phyloP scores from a whole-genome alignment of 2,113 vertebrate species.

The Salvelinus sp. region DNA sequence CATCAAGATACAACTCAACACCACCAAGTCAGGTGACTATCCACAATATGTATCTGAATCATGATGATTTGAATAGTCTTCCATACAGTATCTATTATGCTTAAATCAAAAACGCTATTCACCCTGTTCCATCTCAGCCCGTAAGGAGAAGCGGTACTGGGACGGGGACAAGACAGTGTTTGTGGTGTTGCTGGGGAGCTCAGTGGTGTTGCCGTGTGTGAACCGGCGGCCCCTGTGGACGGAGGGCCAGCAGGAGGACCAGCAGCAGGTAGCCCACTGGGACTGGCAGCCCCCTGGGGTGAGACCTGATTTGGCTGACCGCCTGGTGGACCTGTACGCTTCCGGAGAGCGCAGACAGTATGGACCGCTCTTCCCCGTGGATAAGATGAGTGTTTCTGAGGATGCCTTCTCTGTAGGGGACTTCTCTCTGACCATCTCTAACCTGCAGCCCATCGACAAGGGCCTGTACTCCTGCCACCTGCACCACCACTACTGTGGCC shows the following conservation, averaged over 20 bases:
- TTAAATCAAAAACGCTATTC: background rate
- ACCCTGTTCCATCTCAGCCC: slow-evolving; percentile 64
- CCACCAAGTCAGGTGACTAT: slow-evolving; percentile 82
- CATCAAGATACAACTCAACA: slow-evolving; percentile 80
- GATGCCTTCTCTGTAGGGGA: slow-evolving; percentile 86
- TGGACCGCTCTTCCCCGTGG: slow-evolving; percentile 76
- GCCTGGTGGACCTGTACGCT: slow-evolving; percentile 90
- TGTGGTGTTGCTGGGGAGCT: slow-evolving; percentile 77
- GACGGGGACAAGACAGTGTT: slow-evolving; percentile 87
- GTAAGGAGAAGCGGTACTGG: slow-evolving; percentile 76
- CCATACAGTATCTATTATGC: background rate
- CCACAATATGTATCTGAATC: background rate
- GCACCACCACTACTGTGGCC: slow-evolving; percentile 95
- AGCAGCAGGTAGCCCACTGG: slow-evolving; percentile 96
- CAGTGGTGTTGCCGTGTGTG: slow-evolving; percentile 82
- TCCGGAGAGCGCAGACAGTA: slow-evolving; percentile 88
- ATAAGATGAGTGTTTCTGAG: slow-evolving; percentile 81
- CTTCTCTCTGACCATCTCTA: slow-evolving; percentile 82
- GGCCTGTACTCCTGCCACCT: slow-evolving; percentile 93
- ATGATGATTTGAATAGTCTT: background rate
- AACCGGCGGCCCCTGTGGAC: slow-evolving; percentile 89
- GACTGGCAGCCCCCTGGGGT: slow-evolving; percentile 90
- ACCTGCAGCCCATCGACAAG: slow-evolving; percentile 79
- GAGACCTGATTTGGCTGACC: slow-evolving; percentile 85
- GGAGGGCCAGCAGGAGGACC: slow-evolving; percentile 83